Percentiles rank a stretch among this genome's conserved stretches.
These are phyloP conservation scores for Diabrotica virgifera DNA, from an alignment of 1,140 invertebrate genomes.

Conservation along the genomic window DNA sequence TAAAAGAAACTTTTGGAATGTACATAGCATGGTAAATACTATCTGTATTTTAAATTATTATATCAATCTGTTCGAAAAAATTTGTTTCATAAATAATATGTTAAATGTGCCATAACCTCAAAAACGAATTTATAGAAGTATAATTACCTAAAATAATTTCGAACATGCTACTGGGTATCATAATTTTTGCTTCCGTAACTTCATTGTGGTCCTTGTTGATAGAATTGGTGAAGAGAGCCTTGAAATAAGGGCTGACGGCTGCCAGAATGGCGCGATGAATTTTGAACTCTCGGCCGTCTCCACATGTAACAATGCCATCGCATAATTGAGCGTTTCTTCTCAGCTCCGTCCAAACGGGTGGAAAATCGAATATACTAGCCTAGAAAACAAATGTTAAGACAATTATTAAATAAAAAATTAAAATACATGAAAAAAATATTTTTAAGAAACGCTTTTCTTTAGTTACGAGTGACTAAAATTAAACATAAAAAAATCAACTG, in stretches of 20 bases:
- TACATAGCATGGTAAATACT: too few species aligned
- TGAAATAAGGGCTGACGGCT: constrained; percentile 66
- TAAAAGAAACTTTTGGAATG: too few species aligned
- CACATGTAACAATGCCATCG: constrained; percentile 57
- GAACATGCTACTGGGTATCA: constrained; percentile 52
- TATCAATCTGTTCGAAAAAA: too few species aligned
- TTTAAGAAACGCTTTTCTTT: too few species aligned
- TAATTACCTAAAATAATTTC: constrained; percentile 50
- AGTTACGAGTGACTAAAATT: too few species aligned
- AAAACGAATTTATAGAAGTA: too few species aligned
- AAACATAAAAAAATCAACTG: too few species aligned
- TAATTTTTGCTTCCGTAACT: constrained; percentile 52
- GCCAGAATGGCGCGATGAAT: constrained; percentile 65
- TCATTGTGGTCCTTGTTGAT: constrained; percentile 54
- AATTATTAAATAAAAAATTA: too few species aligned
- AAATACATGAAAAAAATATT: too few species aligned
- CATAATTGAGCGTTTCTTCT: constrained; percentile 58
- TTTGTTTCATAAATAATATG: too few species aligned
- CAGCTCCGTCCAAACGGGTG: constrained; percentile 62
- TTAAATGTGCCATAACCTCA: too few species aligned
- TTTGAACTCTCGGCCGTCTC: constrained; percentile 59
- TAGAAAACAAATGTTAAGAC: background rate
- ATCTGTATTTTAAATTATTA: too few species aligned
- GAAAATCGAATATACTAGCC: constrained; percentile 52
- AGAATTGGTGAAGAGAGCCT: constrained; percentile 61